Evolutionary conservation across 1,140 invertebrate species (phyloP), one percentile per base, ranked within the genome.

Genomic region (Acromyrmex heyeri): DNA sequence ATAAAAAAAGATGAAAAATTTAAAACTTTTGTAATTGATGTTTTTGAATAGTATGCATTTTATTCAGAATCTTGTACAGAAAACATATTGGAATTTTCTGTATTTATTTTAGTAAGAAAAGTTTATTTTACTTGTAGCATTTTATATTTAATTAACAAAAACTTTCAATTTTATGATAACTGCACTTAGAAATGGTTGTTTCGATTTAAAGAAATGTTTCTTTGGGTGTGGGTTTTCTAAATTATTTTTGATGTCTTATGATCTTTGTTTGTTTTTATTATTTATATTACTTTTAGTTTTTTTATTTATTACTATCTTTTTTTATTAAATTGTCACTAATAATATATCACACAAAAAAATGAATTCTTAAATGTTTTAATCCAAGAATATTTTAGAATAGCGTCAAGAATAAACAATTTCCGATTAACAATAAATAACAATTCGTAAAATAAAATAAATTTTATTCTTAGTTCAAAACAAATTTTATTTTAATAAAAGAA

Each of bases 101-200:
- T 21, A 30, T 72, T 73, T 44, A 44, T 27, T 59, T 34, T 16
- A 61, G 7, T 4, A 30, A 21, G 24, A 55, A 21, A 5, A 55
- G 14, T n/a, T 59, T 21, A 59, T 38, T 57, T 75, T 44, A 10
- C 2, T 2, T 38, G 6, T 38, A 3, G 30, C 4, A 21, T 75
- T 34, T 30, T 55, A 73, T 55, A 34, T 73, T 73, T 48, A 69
- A 69, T 24, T 73, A 55, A 30, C 18, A 30, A 55, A 64, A 72
- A 30, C 24, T 44, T 4, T 16, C 24, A 34, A 64, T 18, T 64
- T 55, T 70, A 70, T 34, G 7, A n/a, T 12, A 70, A 50, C 5
- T 30, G 30, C 3, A 30, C 30, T 30, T 30, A 0, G 30, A 30
- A 4, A 30, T 30, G 30, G 3, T 30, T 30, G 30, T 30, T 30